phyloP scores from a whole-genome alignment of 2,797 vertebrate genomes.

The Siniperca obscura region DNA sequence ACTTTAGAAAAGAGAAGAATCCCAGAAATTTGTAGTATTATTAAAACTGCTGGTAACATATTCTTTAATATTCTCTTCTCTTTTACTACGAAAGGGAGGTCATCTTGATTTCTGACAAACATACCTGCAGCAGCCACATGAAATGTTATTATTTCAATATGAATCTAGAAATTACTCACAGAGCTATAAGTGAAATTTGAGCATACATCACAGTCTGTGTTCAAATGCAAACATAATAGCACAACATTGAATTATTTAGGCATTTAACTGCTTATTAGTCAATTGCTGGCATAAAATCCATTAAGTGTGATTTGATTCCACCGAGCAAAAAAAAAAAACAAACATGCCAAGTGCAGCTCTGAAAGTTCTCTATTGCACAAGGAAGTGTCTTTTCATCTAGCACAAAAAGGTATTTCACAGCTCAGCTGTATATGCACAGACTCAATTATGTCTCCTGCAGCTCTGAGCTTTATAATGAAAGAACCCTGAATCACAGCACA shows the following conservation, averaged over 20 bases:
- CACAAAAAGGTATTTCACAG: constrained; percentile 48
- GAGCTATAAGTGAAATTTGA: neutral
- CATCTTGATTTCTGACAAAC: neutral
- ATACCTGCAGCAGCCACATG: neutral
- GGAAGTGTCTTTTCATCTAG: constrained; percentile 39
- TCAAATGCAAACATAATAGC: constrained; percentile 16
- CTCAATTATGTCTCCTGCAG: constrained; percentile 53
- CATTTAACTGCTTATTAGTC: neutral
- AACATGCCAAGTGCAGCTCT: neutral
- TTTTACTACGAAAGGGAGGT: neutral
- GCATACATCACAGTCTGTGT: neutral
- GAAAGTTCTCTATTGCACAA: constrained; percentile 21
- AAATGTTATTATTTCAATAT: neutral
- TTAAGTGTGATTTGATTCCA: constrained; percentile 25
- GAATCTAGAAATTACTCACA: neutral
- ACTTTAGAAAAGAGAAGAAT: neutral
- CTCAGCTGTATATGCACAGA: constrained; percentile 45
- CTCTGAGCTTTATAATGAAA: constrained; percentile 52
- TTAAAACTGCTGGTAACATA: neutral
- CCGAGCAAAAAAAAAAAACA: constrained; percentile 4
- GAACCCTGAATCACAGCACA: constrained; percentile 43
- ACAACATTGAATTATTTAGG: neutral
- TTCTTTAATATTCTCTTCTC: neutral
- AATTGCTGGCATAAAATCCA: constrained; percentile 2
- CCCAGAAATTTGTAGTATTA: neutral